Evolutionary conservation across 2,113 vertebrate genomes (phyloP).

Genomic region (Thalassarche chlororhynchos): DNA sequence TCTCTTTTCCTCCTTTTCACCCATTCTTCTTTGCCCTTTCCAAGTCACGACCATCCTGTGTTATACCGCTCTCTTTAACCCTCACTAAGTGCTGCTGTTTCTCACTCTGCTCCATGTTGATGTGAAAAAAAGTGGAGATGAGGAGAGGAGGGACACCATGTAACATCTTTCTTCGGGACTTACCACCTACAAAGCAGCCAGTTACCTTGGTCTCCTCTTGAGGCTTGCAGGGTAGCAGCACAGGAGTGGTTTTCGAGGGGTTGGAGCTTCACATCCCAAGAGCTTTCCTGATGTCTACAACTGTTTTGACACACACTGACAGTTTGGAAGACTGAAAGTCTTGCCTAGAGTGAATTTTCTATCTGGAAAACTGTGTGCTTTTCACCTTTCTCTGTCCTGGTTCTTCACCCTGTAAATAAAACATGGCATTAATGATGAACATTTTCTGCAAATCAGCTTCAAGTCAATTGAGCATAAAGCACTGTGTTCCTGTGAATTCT

Average conservation of each 20-base stretch:
- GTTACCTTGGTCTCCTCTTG: neutral
- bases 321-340: neutral
- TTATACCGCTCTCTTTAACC: neutral
- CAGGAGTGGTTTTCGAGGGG: neutral
- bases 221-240: neutral
- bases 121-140: neutral
- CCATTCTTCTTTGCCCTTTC: neutral
- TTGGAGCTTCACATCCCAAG: neutral
- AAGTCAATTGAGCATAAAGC: neutral
- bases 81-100: neutral
- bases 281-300: neutral
- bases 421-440: neutral
- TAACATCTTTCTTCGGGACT: neutral
- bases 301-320: neutral
- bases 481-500: neutral
- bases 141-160: neutral
- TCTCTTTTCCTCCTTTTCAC: neutral
- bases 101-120: neutral
- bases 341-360: neutral
- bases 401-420: slow-evolving; percentile 9
- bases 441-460: neutral
- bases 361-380: neutral
- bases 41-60: neutral
- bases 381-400: neutral
- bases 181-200: neutral